Evolutionary conservation across 2,888 invertebrate species (phyloP).

Genomic region (Pseudoips prasinana): DNA sequence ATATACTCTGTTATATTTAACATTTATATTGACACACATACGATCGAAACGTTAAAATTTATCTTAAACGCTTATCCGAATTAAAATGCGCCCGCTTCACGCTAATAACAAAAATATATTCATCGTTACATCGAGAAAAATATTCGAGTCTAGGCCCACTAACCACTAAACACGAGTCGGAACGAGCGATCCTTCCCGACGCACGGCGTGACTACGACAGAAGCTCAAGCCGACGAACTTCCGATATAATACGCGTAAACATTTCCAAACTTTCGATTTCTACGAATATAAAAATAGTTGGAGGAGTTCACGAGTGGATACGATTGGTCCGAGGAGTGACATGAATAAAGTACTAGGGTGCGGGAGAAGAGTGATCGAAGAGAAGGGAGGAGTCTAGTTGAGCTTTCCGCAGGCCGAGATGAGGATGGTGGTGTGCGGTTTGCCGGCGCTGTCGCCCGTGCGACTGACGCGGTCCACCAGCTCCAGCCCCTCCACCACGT

Average conservation of each 20-base stretch:
- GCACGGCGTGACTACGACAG: constrained; percentile 11
- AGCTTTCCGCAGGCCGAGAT: constrained; percentile 89
- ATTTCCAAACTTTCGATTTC: constrained; percentile 34
- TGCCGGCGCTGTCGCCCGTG: constrained; percentile 89
- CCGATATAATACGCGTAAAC: constrained; percentile 35
- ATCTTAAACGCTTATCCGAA: constrained; percentile 14
- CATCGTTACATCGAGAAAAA: constrained; percentile 16
- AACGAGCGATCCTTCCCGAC: not conserved
- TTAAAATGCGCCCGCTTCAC: constrained; percentile 18
- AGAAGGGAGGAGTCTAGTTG: constrained; percentile 55
- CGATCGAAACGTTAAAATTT: constrained; percentile 21
- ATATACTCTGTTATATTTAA: constrained; percentile 36
- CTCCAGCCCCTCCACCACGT: constrained; percentile 90
- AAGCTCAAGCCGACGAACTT: constrained; percentile 41
- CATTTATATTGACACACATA: constrained; percentile 34
- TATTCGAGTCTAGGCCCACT: constrained; percentile 20
- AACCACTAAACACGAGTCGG: constrained; percentile 1
- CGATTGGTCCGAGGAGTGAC: constrained; percentile 35
- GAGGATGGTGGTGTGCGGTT: constrained; percentile 87
- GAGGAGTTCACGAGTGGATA: constrained; percentile 25
- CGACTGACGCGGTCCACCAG: constrained; percentile 90
- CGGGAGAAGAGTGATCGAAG: constrained; percentile 7
- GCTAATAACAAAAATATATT: constrained; percentile 40
- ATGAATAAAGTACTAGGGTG: constrained; percentile 28
- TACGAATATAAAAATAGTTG: constrained; percentile 42